phyloP scores from a whole-genome alignment of 2,797 vertebrate genomes.

The Acipenser oxyrinchus region DNA sequence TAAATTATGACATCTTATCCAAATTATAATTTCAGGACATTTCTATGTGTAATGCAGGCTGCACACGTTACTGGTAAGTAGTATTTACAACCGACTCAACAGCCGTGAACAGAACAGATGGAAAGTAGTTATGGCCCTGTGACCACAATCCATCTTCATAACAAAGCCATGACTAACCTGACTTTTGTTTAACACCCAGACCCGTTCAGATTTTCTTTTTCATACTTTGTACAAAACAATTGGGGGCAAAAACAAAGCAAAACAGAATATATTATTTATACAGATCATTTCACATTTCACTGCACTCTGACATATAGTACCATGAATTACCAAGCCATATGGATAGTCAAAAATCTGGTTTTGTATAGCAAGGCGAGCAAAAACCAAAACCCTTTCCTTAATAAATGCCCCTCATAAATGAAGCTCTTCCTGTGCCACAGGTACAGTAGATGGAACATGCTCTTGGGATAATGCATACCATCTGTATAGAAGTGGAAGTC shows the following conservation, averaged over 20 bases:
- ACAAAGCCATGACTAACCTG: not conserved
- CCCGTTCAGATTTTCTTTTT: not conserved
- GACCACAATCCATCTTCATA: slow-evolving; percentile 1
- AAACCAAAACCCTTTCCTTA: too few species aligned
- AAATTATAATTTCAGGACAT: not conserved
- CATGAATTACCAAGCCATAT: not conserved
- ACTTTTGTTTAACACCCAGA: not conserved
- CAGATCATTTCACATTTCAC: slow-evolving; percentile 3
- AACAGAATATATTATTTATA: not conserved
- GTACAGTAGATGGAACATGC: too few species aligned
- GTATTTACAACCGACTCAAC: not conserved
- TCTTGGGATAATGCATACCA: too few species aligned
- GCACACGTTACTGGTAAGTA: not conserved
- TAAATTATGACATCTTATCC: not conserved
- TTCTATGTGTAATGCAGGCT: not conserved
- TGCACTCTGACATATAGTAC: not conserved
- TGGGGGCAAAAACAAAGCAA: not conserved
- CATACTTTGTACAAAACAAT: not conserved
- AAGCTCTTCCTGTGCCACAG: too few species aligned
- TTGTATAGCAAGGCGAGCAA: too few species aligned
- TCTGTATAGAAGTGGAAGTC: too few species aligned
- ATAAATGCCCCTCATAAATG: too few species aligned
- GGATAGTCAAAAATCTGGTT: not conserved
- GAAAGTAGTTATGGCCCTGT: not conserved
- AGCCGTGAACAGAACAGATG: slow-evolving; percentile 2